Evolutionary conservation across 1,140 invertebrate genomes (phyloP).

Genomic region (Drosophila arizonae): DNA sequence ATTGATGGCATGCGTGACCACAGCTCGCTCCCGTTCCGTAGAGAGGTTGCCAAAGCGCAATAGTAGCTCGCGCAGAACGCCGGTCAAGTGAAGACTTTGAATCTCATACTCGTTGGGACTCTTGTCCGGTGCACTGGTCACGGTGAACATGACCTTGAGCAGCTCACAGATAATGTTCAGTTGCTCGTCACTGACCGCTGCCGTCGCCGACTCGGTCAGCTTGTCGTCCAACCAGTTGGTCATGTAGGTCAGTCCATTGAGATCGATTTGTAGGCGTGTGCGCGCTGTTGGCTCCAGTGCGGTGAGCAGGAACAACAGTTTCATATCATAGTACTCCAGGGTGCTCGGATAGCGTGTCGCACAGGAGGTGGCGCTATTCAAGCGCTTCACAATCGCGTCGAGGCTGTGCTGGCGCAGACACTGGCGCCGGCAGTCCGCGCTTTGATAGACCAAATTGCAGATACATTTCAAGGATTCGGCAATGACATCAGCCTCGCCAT

Average conservation of each 20-base stretch:
- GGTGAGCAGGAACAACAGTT: slow-evolving; percentile 93
- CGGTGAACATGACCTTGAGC: slow-evolving; percentile 95
- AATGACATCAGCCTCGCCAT: slow-evolving; percentile 58
- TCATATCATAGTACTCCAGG: slow-evolving; percentile 94
- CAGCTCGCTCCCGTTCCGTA: slow-evolving; percentile 87
- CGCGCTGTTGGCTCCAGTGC: slow-evolving; percentile 90
- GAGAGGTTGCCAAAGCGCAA: slow-evolving; percentile 85
- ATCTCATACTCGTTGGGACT: slow-evolving; percentile 88
- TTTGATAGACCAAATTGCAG: slow-evolving; percentile 95
- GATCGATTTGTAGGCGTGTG: slow-evolving; percentile 88
- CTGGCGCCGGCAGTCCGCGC: slow-evolving; percentile 86
- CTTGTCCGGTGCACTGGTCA: slow-evolving; percentile 86
- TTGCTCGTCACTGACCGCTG: slow-evolving; percentile 85
- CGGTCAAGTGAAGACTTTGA: slow-evolving; percentile 88
- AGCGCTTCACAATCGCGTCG: slow-evolving; percentile 88
- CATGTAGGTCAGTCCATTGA: slow-evolving; percentile 91
- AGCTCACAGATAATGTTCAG: slow-evolving; percentile 91
- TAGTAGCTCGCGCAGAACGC: slow-evolving; percentile 89
- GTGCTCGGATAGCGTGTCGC: slow-evolving; percentile 84
- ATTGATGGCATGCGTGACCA: slow-evolving; percentile 88
- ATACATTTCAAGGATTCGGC: slow-evolving; percentile 94
- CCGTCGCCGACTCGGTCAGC: slow-evolving; percentile 83
- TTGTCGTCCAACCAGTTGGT: slow-evolving; percentile 91
- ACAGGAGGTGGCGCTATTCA: slow-evolving; percentile 83
- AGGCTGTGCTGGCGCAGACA: slow-evolving; percentile 89